phyloP scores from a whole-genome alignment of 2,888 invertebrate species.

The Tipula confusa region DNA sequence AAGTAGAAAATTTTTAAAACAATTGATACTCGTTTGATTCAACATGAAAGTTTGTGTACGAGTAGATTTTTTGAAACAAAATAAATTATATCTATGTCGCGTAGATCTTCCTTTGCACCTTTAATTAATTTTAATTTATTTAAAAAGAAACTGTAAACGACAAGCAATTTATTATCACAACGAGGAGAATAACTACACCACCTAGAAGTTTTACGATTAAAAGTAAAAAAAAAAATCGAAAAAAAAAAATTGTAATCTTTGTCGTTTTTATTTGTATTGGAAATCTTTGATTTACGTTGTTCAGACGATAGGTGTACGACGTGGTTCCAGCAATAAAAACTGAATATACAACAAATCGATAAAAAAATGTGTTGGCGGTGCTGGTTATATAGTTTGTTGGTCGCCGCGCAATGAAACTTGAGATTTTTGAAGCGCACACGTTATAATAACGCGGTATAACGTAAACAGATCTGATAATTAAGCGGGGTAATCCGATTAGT shows the following conservation, averaged over 20 bases:
- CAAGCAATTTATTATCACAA: conserved; percentile 12
- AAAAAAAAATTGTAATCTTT: neutral
- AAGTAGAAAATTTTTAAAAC: neutral
- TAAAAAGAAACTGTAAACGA: conserved; percentile 20
- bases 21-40: neutral
- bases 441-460: no score
- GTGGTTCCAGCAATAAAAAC: neutral
- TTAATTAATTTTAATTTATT: conserved; percentile 20
- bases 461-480: no score
- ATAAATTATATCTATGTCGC: neutral
- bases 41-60: neutral
- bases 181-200: conserved; percentile 12
- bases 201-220: conserved; percentile 12
- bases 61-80: neutral
- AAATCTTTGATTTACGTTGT: neutral
- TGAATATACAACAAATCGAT: neutral
- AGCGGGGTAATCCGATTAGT: no score
- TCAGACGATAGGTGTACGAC: conserved; percentile 25
- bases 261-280: neutral
- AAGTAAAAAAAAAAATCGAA: neutral
- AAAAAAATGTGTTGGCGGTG: neutral
- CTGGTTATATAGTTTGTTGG: neutral
- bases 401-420: neutral
- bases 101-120: conserved; percentile 20
- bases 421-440: neutral